Evolutionary conservation across 2,113 vertebrate species (phyloP), one percentile per base, ranked within the genome.

Genomic region (Helogale parvula): DNA sequence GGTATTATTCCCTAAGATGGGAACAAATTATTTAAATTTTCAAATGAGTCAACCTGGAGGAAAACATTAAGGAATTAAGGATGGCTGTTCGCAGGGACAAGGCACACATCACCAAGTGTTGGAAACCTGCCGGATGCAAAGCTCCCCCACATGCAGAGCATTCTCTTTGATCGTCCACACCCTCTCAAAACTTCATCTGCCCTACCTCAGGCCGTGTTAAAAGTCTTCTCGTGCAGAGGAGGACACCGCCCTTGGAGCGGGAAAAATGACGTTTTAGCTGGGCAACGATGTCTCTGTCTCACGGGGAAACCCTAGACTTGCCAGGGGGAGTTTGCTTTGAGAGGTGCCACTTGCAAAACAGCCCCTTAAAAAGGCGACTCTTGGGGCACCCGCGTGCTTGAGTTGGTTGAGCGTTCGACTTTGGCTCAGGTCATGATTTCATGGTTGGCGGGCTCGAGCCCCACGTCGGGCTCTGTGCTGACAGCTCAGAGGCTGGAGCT

Each of bases 91-190:
- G 6, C 13, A 1, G 0, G 21, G 80, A 71, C 17, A 4, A 38
- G n/a, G 77, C 3, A 13, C 38, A 13, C n/a, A 9, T 29, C 8
- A 0, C 1, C 0, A 29, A 31, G 45, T 5, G 8, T 10, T 17
- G 54, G 85, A 31, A 38, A 41, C 4, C 23, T 6, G 6, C 54
- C 45, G 2, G 19, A 29, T 23, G 3, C 5, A 4, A 25, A 45
- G 3, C 25, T 87, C 60, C 31, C 2, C 0, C 0, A 6, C 0
- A 27, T 23, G 87, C 71, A 47, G 13, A 54, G 2, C 12, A 0
- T 7, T 54, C 38, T 57, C 21, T 60, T 14, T 9, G 31, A 85
- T 38, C 68, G 15, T 11, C 19, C 29, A 21, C 33, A 38, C 8
- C n/a, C 66, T 35, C 35, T 19, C 57, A 54, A 15, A 79, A 13